These are phyloP conservation scores for Amblyopsis hoosieri DNA, from an alignment of 2,797 vertebrate genomes.

Conservation along the genomic window DNA sequence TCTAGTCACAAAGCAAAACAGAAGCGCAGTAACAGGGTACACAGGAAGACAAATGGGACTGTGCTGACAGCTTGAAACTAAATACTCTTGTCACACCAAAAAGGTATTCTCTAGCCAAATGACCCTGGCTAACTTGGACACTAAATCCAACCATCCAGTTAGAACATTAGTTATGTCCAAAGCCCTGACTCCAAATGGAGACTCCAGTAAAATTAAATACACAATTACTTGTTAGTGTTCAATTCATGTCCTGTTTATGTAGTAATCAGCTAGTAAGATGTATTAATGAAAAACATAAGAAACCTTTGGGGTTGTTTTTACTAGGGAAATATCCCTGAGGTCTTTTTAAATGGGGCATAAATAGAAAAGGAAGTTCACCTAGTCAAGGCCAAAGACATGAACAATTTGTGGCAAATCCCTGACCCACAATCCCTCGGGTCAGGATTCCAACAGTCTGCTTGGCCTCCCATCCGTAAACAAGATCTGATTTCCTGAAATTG, in stretches of 20 bases:
- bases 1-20: slow-evolving; percentile 47
- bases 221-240: too few relatives aligned
- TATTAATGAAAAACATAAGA: too few relatives aligned
- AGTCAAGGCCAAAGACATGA: slow-evolving; percentile 43
- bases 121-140: background rate
- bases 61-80: slow-evolving; percentile 14
- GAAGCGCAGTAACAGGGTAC: slow-evolving; percentile 31
- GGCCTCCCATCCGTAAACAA: slow-evolving; percentile 53
- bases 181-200: slow-evolving; percentile 36
- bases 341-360: slow-evolving; percentile 18
- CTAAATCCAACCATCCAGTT: slow-evolving; percentile 8
- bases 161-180: slow-evolving; percentile 15
- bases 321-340: slow-evolving; percentile 5
- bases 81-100: slow-evolving; percentile 23
- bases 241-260: too few relatives aligned
- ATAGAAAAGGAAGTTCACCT: slow-evolving; percentile 8
- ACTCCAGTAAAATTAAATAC: background rate
- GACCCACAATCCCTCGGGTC: slow-evolving; percentile 47
- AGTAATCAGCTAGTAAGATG: too few relatives aligned
- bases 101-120: slow-evolving; percentile 9
- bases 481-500: slow-evolving; percentile 64
- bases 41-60: slow-evolving; percentile 22
- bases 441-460: slow-evolving; percentile 55
- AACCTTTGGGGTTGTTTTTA: slow-evolving; percentile 1
- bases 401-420: slow-evolving; percentile 46